Base-by-base conservation (phyloP, 2,888 invertebrate genomes). In the Neocrepidodera transversa region DNA sequence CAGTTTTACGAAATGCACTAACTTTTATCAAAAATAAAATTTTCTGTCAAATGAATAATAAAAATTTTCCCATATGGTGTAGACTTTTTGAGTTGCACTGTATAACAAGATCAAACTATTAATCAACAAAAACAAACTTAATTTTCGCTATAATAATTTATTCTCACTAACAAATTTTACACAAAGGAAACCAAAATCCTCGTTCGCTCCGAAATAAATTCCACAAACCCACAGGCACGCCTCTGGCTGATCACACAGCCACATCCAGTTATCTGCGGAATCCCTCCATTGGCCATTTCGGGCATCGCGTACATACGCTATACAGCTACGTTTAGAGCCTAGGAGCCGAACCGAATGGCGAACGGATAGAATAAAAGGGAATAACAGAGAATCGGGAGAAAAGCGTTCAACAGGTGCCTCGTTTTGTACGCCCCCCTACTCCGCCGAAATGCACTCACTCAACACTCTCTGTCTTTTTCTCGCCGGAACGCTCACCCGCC, bases 211-310 rank as follows among this genome's bases (percentile, higher is more conserved):
- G n/a, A n/a, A n/a, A n/a, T n/a, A n/a, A n/a, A n/a, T n/a, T n/a
- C n/a, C n/a, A n/a, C n/a, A 38, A 38, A 17, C 17, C 38, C 43
- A n/a, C 11, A 6, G 28, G 28, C 38, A 20, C 60, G 35, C 45
- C 45, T 42, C 50, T 28, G 45, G 5, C n/a, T n/a, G 13, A 45
- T 18, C 10, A 10, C 14, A 42, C 47, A 48, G 72, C 78, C 60
- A 50, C 54, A 60, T 51, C 42, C 56, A 51, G 59, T 54, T 59
- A 64, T 64, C 57, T 56, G 53, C 47, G 56, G 61, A 64, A 62
- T 64, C 59, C 60, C 60, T 56, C 61, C 62, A 62, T 65, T 65
- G 60, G 65, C 58, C 62, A 60, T 60, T 64, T 60, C 58, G 55
- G n/a, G 54, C 52, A 13, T 28, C 45, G 57, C 38, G 30, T 51